Conservation (phyloP, 2,888 invertebrate genomes). For the Zygaena filipendulae region DNA sequence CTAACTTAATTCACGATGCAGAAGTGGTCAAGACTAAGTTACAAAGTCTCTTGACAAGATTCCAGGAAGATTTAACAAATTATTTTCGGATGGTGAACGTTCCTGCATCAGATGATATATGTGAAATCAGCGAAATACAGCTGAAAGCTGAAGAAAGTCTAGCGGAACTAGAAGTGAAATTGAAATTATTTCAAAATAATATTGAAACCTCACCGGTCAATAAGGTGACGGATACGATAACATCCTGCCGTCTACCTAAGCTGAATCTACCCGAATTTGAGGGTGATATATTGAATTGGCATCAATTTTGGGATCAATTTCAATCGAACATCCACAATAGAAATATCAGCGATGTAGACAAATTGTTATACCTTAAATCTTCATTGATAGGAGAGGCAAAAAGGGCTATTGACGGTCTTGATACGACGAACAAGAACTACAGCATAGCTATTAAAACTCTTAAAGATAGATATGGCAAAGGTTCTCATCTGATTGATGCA, state of each 20-base stretch:
- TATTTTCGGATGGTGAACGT: too few relatives aligned
- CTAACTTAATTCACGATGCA: too few relatives aligned
- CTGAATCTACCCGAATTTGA: slow-evolving; percentile 15
- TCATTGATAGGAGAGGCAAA: slow-evolving; percentile 15
- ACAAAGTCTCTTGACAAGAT: too few relatives aligned
- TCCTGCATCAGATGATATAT: too few relatives aligned
- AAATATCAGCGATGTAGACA: slow-evolving; percentile 16
- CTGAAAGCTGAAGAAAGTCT: slow-evolving; percentile 2
- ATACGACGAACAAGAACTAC: slow-evolving; percentile 15
- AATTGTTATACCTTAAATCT: slow-evolving; percentile 17
- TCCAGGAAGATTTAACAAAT: too few relatives aligned
- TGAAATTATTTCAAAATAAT: too few relatives aligned
- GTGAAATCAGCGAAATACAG: too few relatives aligned
- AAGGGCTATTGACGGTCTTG: slow-evolving; percentile 13
- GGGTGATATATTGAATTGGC: slow-evolving; percentile 17
- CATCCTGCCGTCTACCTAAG: too few relatives aligned
- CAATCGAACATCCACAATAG: slow-evolving; percentile 14
- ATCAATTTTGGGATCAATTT: slow-evolving; percentile 21
- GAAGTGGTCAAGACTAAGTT: too few relatives aligned
- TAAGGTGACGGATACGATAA: too few relatives aligned
- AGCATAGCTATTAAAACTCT: slow-evolving; percentile 13
- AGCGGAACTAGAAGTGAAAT: slow-evolving; percentile 7
- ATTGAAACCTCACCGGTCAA: too few relatives aligned
- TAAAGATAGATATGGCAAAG: slow-evolving; percentile 13
- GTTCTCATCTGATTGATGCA: slow-evolving; percentile 12